Evolutionary conservation across 1,140 invertebrate species (phyloP).

Genomic region (Drosophila aff.): DNA sequence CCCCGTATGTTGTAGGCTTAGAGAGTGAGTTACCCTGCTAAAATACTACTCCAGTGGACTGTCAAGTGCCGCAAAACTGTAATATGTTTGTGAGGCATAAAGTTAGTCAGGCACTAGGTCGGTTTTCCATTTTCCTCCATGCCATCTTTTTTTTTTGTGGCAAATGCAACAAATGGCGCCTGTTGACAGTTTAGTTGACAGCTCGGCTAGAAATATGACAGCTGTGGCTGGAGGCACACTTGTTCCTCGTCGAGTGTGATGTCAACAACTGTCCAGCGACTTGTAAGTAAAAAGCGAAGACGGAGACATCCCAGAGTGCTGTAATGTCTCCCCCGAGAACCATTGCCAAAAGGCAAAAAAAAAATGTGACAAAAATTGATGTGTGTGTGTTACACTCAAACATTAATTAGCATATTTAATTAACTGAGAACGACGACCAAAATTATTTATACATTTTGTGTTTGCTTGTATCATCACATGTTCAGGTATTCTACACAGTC

Average conservation of each 20-base stretch:
- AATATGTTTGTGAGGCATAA: constrained; percentile 39
- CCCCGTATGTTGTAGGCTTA: neutral
- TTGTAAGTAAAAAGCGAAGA: constrained; percentile 26
- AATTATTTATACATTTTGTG: constrained; percentile 25
- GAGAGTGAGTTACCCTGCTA: constrained; percentile 1
- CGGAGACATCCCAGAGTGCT: constrained; percentile 4
- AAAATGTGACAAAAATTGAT: constrained; percentile 30
- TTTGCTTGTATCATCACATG: constrained; percentile 9
- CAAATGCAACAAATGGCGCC: constrained; percentile 33
- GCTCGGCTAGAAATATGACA: constrained; percentile 67
- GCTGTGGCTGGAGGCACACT: constrained; percentile 39
- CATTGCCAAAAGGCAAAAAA: constrained; percentile 14
- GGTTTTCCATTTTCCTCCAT: constrained; percentile 13
- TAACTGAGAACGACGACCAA: constrained; percentile 27
- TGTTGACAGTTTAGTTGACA: constrained; percentile 69
- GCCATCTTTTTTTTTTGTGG: neutral
- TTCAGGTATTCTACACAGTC: constrained; percentile 18
- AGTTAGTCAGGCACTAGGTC: constrained; percentile 46
- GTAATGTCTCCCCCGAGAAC: constrained; percentile 25
- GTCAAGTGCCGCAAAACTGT: constrained; percentile 39
- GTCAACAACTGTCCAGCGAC: constrained; percentile 44
- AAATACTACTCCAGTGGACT: constrained; percentile 6
- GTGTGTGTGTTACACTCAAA: constrained; percentile 6
- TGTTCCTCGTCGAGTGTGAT: constrained; percentile 1
- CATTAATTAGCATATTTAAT: constrained; percentile 80